Evolutionary conservation across 2,113 vertebrate genomes (phyloP), one percentile per base, ranked within the genome.

Genomic region (Phrynocephalus versicolor): DNA sequence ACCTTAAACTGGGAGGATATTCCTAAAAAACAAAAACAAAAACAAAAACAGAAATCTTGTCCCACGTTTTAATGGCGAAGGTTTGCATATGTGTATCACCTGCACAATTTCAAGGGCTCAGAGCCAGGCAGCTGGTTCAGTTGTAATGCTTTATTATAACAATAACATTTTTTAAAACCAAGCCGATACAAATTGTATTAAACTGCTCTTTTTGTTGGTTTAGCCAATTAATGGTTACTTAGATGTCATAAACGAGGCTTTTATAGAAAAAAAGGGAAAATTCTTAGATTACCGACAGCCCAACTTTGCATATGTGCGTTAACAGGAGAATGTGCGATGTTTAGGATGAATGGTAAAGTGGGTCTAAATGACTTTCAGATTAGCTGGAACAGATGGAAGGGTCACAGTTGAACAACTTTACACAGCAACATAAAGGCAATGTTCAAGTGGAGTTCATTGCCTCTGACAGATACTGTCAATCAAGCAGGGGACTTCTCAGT

Each of bases 391-490:
- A 98, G 97, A 98, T 97, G 97, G 97, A 96, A 96, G 95, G 97
- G 97, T 98, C 97, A 98, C 97, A 98, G 96, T 97, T 97, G 96
- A 97, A 96, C 97, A 97, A 97, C 96, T 97, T 96, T 96, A 97
- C 97, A 97, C 96, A 97, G 95, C 89, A 92, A 94, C 95, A 97
- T 96, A 97, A 98, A 97, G 96, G 97, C 96, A 89, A 95, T 92
- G 92, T 94, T 96, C 96, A 94, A 97, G 96, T 96, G 92, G 96
- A 97, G 97, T 97, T 98, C 97, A 98, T 97, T 96, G 97, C 95
- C 95, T 96, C 93, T 94, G 96, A 98, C 96, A 96, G 97, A 97
- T 96, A 94, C 96, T 98, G 97, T 96, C 97, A 98, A 96, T 98
- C 97, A 97, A 92, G 74, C 62, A 41, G n/a, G 94, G 84, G 92